Percentiles rank a stretch among this genome's conserved stretches.
Conservation (phyloP, 2,797 vertebrate species). For the Gallinago stenura region DNA sequence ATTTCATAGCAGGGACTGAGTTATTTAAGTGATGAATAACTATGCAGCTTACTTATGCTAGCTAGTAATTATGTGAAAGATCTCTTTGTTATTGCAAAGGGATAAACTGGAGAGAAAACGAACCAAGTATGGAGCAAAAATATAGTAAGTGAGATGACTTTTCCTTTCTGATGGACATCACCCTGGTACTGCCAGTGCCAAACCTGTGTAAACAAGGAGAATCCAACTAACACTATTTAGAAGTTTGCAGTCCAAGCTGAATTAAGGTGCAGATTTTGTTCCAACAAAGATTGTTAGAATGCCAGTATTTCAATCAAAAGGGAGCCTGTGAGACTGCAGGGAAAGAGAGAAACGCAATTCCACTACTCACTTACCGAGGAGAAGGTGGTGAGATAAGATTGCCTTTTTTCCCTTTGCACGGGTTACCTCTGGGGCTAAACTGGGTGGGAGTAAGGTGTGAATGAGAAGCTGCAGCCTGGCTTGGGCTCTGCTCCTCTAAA, state of each 20-base stretch:
- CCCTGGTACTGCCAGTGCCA: neutral
- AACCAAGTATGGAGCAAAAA: neutral
- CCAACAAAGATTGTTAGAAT: neutral
- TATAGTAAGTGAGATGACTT: neutral
- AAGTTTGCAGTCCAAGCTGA: neutral
- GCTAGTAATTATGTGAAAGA: neutral
- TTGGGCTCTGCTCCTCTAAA: neutral
- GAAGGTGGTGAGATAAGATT: neutral
- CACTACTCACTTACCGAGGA: neutral
- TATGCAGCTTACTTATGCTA: neutral
- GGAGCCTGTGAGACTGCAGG: neutral
- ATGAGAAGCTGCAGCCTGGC: neutral
- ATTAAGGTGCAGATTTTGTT: neutral
- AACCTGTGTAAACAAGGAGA: neutral
- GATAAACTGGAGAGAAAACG: neutral
- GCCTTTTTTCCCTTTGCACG: neutral
- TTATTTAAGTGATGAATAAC: neutral
- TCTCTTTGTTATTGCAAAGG: neutral
- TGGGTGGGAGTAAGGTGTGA: accelerated
- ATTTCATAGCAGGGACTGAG: neutral
- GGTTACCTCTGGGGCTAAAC: neutral
- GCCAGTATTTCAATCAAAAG: neutral
- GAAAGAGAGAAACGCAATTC: neutral
- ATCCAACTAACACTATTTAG: neutral
- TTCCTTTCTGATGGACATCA: neutral